Conservation (phyloP, 2,113 vertebrate species). For the Perca schrenkii region DNA sequence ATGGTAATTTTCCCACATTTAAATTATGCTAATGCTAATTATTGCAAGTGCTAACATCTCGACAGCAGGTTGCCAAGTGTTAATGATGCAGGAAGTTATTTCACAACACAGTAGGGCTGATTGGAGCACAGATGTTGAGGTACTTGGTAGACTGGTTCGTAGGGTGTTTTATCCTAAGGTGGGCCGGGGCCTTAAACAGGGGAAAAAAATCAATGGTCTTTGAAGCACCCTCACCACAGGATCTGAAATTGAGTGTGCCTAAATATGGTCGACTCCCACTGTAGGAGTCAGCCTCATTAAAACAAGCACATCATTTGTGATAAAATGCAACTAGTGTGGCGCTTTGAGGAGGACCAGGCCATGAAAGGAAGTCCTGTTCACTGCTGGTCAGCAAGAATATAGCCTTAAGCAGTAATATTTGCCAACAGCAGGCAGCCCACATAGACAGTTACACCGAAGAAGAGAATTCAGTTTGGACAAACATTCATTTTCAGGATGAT, state of each 20-base stretch:
- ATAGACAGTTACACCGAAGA: not conserved
- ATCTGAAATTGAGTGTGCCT: constrained; percentile 36
- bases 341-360: constrained; percentile 20
- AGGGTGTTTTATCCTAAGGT: constrained; percentile 29
- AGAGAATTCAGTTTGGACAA: not conserved
- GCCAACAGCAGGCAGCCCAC: not conserved
- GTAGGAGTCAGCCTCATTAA: constrained; percentile 42
- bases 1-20: constrained; percentile 53
- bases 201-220: constrained; percentile 19
- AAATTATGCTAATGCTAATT: constrained; percentile 58
- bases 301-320: constrained; percentile 51
- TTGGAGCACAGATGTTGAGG: constrained; percentile 61
- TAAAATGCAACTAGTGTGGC: constrained; percentile 25
- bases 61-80: constrained; percentile 62
- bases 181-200: constrained; percentile 2
- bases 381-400: constrained; percentile 28
- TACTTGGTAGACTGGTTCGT: constrained; percentile 31
- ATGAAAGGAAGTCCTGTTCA: constrained; percentile 47
- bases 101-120: constrained; percentile 50
- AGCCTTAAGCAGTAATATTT: constrained; percentile 8
- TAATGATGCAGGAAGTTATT: constrained; percentile 58
- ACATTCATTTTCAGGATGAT: not conserved
- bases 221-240: constrained; percentile 24
- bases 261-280: constrained; percentile 41
- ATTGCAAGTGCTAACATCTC: constrained; percentile 44